phyloP scores from a whole-genome alignment of 2,888 invertebrate species.

The Hirtodrosophila histrioides region DNA sequence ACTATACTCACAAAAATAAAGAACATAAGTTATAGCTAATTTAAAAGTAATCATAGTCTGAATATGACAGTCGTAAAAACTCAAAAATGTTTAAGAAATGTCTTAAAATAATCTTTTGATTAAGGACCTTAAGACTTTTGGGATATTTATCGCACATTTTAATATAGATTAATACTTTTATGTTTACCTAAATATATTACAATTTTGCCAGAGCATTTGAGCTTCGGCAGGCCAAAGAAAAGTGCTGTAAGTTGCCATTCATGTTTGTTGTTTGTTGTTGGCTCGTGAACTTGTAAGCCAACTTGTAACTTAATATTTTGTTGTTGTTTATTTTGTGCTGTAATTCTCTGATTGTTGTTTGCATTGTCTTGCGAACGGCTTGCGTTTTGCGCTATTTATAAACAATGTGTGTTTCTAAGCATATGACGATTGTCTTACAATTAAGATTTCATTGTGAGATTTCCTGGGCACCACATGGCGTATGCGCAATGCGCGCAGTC shows the following conservation, averaged over 20 bases:
- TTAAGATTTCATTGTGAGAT: conserved; percentile 75
- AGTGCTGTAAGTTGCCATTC: conserved; percentile 23
- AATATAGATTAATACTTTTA: neutral
- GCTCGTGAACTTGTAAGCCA: conserved; percentile 72
- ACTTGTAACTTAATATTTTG: conserved; percentile 63
- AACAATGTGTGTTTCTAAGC: conserved; percentile 48
- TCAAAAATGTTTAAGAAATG: too few species aligned
- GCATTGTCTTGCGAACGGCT: conserved; percentile 52
- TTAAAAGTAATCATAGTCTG: too few species aligned
- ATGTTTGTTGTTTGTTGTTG: conserved; percentile 42
- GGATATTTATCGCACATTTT: too few species aligned
- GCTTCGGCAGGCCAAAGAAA: conserved; percentile 9
- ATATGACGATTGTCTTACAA: conserved; percentile 69
- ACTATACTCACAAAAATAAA: too few species aligned
- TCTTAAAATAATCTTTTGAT: too few species aligned
- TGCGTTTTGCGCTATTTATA: conserved; percentile 63
- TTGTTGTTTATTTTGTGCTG: conserved; percentile 26
- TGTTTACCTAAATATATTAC: neutral
- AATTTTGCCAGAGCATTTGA: conserved; percentile 26
- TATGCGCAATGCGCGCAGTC: conserved; percentile 51
- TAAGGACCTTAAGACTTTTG: too few species aligned
- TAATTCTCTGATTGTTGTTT: conserved; percentile 24
- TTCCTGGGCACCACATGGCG: conserved; percentile 64
- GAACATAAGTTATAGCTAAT: too few species aligned
- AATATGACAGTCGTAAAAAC: too few species aligned